phyloP scores from a whole-genome alignment of 2,888 invertebrate species.

The Amiota communis region DNA sequence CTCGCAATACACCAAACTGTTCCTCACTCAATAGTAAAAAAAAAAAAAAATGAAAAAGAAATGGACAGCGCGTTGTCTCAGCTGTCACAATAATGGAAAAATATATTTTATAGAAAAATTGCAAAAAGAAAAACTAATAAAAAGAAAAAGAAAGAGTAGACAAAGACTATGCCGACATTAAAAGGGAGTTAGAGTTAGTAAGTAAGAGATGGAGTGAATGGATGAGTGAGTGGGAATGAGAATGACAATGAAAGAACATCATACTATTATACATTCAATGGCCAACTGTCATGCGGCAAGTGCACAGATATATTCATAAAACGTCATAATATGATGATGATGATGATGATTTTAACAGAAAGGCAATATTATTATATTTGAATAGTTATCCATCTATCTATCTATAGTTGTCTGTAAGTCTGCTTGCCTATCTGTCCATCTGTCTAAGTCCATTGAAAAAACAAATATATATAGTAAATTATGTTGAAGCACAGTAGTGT shows the following conservation, averaged over 20 bases:
- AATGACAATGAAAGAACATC: no score
- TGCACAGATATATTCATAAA: neutral
- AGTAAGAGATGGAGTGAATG: no score
- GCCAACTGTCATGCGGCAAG: slow-evolving; percentile 52
- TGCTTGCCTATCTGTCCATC: no score
- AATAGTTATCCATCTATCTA: neutral
- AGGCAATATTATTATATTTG: neutral
- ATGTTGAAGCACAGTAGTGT: neutral
- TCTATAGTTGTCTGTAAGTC: no score
- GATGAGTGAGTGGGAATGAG: no score
- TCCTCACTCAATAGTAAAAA: no score
- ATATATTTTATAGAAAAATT: slow-evolving; percentile 40
- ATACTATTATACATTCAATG: slow-evolving; percentile 41
- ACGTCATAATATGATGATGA: slow-evolving; percentile 26
- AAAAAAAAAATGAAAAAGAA: neutral
- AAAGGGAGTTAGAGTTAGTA: no score
- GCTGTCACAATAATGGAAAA: slow-evolving; percentile 58
- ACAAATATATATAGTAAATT: no score
- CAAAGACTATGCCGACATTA: slow-evolving; percentile 1
- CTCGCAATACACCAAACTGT: no score
- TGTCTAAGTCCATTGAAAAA: no score
- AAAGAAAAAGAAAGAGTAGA: slow-evolving; percentile 33
- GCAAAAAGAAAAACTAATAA: slow-evolving; percentile 27
- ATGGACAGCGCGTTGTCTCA: slow-evolving; percentile 31
- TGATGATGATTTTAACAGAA: neutral